Evolutionary conservation across 2,797 vertebrate genomes (phyloP).

Genomic region (Hylomyscus alleni): DNA sequence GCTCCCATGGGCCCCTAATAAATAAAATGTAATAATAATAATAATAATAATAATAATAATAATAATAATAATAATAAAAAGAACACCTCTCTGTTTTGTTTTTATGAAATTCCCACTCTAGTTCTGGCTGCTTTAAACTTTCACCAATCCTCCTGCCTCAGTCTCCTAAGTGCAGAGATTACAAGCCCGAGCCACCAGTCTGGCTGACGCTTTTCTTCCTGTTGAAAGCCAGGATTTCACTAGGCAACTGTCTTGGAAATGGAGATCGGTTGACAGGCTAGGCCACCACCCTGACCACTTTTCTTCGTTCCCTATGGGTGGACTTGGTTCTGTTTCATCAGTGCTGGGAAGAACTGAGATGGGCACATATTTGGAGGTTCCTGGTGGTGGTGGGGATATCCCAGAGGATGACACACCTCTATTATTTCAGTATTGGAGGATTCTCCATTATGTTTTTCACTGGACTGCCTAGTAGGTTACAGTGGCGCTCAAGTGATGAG

Average conservation of each 20-base stretch:
- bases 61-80: not conserved
- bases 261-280: not conserved
- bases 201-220: not conserved
- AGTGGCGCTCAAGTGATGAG: not conserved
- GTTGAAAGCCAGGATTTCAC: not conserved
- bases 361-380: not conserved
- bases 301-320: not conserved
- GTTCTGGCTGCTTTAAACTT: not conserved
- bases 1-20: no score
- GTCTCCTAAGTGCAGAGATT: not conserved
- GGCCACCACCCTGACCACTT: not conserved
- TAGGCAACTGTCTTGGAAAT: not conserved
- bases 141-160: not conserved
- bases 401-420: not conserved
- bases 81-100: not conserved
- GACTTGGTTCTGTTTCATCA: not conserved
- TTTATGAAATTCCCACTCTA: not conserved
- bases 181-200: not conserved
- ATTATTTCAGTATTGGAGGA: not conserved
- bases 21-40: not conserved
- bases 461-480: not conserved
- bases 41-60: no score
- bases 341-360: not conserved
- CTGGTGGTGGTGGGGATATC: not conserved
- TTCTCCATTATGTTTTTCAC: not conserved